Evolutionary conservation across 2,888 invertebrate species (phyloP), one percentile per base, ranked within the genome.

Genomic region (Habrosyne pyritoides): DNA sequence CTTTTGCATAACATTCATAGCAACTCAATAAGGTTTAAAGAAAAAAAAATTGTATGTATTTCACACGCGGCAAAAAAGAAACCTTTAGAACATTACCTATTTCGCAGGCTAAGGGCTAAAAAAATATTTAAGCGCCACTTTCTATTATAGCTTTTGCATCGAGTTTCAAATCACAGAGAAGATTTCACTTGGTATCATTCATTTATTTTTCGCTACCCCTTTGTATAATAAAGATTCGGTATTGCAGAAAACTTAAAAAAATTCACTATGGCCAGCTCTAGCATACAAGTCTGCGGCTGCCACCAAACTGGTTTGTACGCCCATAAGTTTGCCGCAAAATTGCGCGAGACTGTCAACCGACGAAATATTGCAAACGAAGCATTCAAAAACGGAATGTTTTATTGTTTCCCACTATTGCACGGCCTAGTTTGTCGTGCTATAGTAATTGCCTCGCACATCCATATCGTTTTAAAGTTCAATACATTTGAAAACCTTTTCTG

Each of bases 341-440:
- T 42, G 64, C 57, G 62, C 59, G 62, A 55, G 56, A 48, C 60
- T 66, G 73, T 68, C 68, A 71, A 63, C 59, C 53, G 60, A 59
- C 51, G 52, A 71, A 71, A 70, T 73, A 71, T 68, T 64, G 66
- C 63, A 59, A 70, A 60, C 60, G 58, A 60, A 59, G 54, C 52
- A 48, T 61, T 58, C 53, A 55, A 59, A 53, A 51, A 46, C 24
- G 18, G 56, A 56, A 54, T 69, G 60, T 64, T 67, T 70, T 67
- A 64, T 67, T 69, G 65, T 69, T 66, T 63, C 57, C 53, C 28
- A 21, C 42, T 60, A 47, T 21, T 18, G 28, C 47, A 54, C 18
- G 50, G 18, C 50, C 50, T 30, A 28, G 14, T 50, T 50, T 28
- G 28, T 10, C 28, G 10, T 26, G 48, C 42, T 42, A 42, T 48